Evolutionary conservation across 2,888 invertebrate genomes (phyloP), one percentile per base, ranked within the genome.

Genomic region (Microplitis deprimator): DNA sequence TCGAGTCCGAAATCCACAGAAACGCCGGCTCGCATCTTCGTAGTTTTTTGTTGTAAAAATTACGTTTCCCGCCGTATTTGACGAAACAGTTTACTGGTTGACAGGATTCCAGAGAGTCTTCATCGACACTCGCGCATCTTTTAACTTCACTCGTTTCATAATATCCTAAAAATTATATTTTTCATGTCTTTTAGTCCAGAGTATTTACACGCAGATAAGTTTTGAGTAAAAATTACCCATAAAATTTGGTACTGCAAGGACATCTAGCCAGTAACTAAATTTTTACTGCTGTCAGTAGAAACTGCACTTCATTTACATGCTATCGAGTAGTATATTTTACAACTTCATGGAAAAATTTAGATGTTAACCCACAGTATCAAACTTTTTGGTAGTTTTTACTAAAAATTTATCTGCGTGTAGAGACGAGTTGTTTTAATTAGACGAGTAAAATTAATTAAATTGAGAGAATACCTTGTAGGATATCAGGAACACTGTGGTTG

Each of bases 21-120:
- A 91, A 90, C 60, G 90, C 90, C 73, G 85, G 82, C 79, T 90
- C 87, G 78, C 91, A 83, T 62, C 80, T 78, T 64, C 79, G 81
- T 60, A 81, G 60, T 71, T 81, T 81, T 68, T 79, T 73, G 74
- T 92, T 92, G 82, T 90, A 92, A 81, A 88, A 92, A 84, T 90
- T 92, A 60, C 90, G 89, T 72, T 86, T 86, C 0, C 92, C 92
- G 71, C 91, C 90, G 84, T 92, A 92, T 79, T 92, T 92, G 80
- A 91, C 90, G 77, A 91, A 90, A 81, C 92, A 92, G 81, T 92
- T 90, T 0, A 91, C 89, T 0, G 91, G 91, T n/a, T 86, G 87
- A 81, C 92, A 92, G 61, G 90, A 89, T 29, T 89, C 86, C 8
- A 91, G 85, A 16, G 91, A 91, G 77, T 92, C 90, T 83, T 90